Conservation (phyloP, 2,888 invertebrate genomes). For the Plusia festucae region DNA sequence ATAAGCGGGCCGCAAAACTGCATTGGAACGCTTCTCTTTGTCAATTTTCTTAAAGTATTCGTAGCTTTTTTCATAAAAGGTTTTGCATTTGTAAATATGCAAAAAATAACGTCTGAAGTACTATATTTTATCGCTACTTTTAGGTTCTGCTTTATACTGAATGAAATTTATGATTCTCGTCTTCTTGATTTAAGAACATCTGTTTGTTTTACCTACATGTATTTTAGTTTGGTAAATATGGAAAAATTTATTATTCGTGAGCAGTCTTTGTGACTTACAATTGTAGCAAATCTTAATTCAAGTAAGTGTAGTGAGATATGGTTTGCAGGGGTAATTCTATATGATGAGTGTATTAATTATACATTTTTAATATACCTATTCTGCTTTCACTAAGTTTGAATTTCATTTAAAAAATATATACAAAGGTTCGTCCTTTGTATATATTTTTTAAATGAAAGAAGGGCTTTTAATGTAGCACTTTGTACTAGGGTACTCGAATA, state of each 20-base stretch:
- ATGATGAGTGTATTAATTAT: too few relatives aligned
- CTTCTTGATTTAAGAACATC: not conserved
- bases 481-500: too few relatives aligned
- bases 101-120: not conserved
- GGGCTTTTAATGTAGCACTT: too few relatives aligned
- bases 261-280: not conserved
- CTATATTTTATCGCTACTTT: not conserved
- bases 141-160: not conserved
- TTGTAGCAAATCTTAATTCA: not conserved
- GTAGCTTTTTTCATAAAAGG: slow-evolving; percentile 4
- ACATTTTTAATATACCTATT: too few relatives aligned
- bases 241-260: not conserved
- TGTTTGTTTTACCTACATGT: not conserved
- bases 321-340: too few relatives aligned
- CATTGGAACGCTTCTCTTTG: not conserved
- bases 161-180: slow-evolving; percentile 4
- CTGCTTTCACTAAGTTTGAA: too few relatives aligned
- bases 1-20: slow-evolving; percentile 2
- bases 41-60: slow-evolving; percentile 3
- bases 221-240: not conserved
- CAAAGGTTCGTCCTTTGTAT: too few relatives aligned
- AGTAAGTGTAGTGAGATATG: too few relatives aligned
- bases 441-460: too few relatives aligned
- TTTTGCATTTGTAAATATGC: slow-evolving; percentile 3
- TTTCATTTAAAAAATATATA: too few relatives aligned